Evolutionary conservation across 2,888 invertebrate genomes (phyloP).

Genomic region (Actias luna): DNA sequence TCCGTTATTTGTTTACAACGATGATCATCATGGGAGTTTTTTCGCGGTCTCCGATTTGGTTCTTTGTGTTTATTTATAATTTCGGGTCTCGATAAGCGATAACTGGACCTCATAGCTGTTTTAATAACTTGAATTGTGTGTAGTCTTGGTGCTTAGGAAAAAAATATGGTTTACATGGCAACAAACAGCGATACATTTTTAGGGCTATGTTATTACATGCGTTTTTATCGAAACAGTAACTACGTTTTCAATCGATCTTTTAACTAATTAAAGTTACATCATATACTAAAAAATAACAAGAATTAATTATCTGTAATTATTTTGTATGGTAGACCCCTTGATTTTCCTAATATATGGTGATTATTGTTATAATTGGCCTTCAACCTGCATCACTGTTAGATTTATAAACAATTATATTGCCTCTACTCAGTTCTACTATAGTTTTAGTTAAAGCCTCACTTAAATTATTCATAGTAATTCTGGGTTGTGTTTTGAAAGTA

Average conservation of each 20-base stretch:
- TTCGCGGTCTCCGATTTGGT: conserved; percentile 34
- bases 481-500: neutral
- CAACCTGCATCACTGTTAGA: neutral
- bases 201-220: neutral
- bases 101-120: neutral
- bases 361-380: neutral
- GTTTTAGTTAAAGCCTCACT: neutral
- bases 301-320: neutral
- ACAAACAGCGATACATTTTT: neutral
- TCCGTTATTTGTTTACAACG: conserved; percentile 49
- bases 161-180: conserved; percentile 1
- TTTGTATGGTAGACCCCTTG: neutral
- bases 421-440: neutral
- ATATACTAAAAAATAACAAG: neutral
- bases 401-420: neutral
- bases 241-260: neutral
- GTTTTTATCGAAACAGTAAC: neutral
- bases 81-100: conserved; percentile 19
- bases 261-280: neutral
- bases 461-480: neutral
- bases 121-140: neutral
- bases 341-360: neutral
- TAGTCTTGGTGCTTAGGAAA: neutral
- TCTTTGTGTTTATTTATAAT: conserved; percentile 53
- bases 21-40: conserved; percentile 47